Evolutionary conservation across 1,140 invertebrate species (phyloP).

Genomic region (Drosophila insularis): DNA sequence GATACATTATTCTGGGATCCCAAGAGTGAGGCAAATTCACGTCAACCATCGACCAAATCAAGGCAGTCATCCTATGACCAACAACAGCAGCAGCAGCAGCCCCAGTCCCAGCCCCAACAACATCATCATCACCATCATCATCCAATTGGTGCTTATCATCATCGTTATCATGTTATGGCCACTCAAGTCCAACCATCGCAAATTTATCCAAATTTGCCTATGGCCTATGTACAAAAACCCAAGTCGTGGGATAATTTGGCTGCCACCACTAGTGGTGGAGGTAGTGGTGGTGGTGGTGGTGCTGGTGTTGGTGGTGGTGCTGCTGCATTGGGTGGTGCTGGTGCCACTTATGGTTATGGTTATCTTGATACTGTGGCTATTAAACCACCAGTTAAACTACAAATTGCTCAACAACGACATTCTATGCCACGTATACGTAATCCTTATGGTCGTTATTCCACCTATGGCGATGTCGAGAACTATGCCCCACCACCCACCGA

Average conservation of each 20-base stretch:
- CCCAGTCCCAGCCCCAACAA: conserved; percentile 30
- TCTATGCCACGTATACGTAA: conserved; percentile 83
- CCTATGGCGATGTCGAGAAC: conserved; percentile 82
- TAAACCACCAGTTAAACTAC: conserved; percentile 83
- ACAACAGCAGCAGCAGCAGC: conserved; percentile 26
- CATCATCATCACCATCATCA: conserved; percentile 74
- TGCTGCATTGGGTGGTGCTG: conserved; percentile 83
- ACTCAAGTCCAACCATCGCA: conserved; percentile 83
- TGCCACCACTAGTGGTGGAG: conserved; percentile 82
- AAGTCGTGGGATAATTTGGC: conserved; percentile 94
- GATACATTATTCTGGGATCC: conserved; percentile 93
- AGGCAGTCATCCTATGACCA: conserved; percentile 81
- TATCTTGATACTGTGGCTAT: conserved; percentile 87
- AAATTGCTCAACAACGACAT: conserved; percentile 84
- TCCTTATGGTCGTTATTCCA: conserved; percentile 82
- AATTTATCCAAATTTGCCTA: conserved; percentile 69
- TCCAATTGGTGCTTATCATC: conserved; percentile 42
- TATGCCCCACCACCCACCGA: conserved; percentile 82
- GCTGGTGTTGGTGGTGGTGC: neutral
- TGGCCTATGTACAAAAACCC: conserved; percentile 87
- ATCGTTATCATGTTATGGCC: conserved; percentile 83
- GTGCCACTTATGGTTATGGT: conserved; percentile 92
- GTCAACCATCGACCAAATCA: conserved; percentile 80
- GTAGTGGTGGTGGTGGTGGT: neutral
- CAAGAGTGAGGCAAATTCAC: conserved; percentile 82